A percentile compares a stretch with the other conserved stretches of the same genome.
Evolutionary conservation across 92 coral and sea anemone species (phyloP).

Genomic region (Palythoa heliodiscus): DNA sequence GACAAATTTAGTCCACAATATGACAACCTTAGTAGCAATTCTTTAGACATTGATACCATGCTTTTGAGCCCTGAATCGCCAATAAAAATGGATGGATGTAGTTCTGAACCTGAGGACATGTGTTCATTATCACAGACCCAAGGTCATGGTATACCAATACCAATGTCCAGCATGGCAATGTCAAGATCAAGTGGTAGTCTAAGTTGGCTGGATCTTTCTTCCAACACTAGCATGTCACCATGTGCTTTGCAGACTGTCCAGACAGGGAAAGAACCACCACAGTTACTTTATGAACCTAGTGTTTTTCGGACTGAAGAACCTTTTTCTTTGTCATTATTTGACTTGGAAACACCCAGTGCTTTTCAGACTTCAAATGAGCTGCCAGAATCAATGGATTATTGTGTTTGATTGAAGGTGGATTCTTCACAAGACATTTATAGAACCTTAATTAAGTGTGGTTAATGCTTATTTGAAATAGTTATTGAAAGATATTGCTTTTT

Average conservation of each 20-base stretch:
- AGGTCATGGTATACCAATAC: conserved; percentile 72
- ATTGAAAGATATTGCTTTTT: neutral
- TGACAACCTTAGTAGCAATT: conserved; percentile 64
- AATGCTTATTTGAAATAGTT: neutral
- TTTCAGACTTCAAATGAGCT: conserved; percentile 70
- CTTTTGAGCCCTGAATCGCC: conserved; percentile 91
- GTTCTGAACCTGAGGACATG: conserved; percentile 64
- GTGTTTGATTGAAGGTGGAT: conserved; percentile 50
- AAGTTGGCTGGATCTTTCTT: conserved; percentile 80
- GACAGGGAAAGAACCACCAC: conserved; percentile 71
- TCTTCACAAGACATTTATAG: neutral
- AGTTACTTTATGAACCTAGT: conserved; percentile 68
- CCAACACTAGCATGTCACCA: conserved; percentile 72
- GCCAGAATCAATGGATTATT: conserved; percentile 89
- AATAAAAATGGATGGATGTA: conserved; percentile 79
- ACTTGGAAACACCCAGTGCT: conserved; percentile 69
- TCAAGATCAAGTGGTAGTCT: conserved; percentile 61
- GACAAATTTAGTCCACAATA: conserved; percentile 66
- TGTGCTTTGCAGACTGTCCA: conserved; percentile 48
- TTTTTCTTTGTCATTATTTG: conserved; percentile 78
- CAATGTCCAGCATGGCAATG: conserved; percentile 47
- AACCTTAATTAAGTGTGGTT: neutral
- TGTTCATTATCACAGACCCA: conserved; percentile 47
- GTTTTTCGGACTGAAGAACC: conserved; percentile 69
- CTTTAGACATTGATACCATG: conserved; percentile 78